These are phyloP conservation scores for Papilio xuthus DNA, from an alignment of 1,140 invertebrate genomes.

Conservation along the genomic window DNA sequence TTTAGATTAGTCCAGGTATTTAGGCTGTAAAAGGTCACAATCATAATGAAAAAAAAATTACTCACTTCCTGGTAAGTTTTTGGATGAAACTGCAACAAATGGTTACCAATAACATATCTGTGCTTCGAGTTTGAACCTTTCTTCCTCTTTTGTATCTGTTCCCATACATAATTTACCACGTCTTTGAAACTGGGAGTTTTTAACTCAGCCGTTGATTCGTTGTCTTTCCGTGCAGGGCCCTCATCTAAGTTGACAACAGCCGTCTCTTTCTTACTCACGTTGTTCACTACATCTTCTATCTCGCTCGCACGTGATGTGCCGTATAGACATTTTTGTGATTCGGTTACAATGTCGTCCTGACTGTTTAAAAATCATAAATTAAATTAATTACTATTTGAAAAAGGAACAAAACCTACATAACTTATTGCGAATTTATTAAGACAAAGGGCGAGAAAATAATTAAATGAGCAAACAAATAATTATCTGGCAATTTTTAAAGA, in stretches of 20 bases:
- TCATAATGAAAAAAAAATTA: constrained; percentile 18
- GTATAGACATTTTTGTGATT: constrained; percentile 88
- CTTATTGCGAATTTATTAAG: too few relatives aligned
- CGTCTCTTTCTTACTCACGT: constrained; percentile 68
- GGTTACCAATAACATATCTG: constrained; percentile 84
- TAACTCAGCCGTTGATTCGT: constrained; percentile 55
- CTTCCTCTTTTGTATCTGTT: constrained; percentile 84
- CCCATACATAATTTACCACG: constrained; percentile 84
- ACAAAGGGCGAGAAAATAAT: not conserved
- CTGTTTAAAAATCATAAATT: constrained; percentile 69
- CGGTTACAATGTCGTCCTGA: constrained; percentile 89
- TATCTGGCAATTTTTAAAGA: not conserved
- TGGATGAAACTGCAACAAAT: constrained; percentile 86
- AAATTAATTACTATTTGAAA: constrained; percentile 38
- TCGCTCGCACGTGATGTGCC: constrained; percentile 82
- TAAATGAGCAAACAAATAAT: not conserved
- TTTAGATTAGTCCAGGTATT: not conserved
- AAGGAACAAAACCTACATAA: too few relatives aligned
- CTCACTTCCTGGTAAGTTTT: constrained; percentile 85
- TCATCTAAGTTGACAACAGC: constrained; percentile 62
- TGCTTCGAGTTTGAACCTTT: constrained; percentile 81
- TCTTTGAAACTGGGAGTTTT: constrained; percentile 83
- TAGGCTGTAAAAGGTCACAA: not conserved
- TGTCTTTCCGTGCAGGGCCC: constrained; percentile 58
- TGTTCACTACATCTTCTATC: constrained; percentile 79